These are phyloP conservation scores for Crotalus adamanteus DNA, from an alignment of 2,797 vertebrate genomes.

Conservation along the genomic window DNA sequence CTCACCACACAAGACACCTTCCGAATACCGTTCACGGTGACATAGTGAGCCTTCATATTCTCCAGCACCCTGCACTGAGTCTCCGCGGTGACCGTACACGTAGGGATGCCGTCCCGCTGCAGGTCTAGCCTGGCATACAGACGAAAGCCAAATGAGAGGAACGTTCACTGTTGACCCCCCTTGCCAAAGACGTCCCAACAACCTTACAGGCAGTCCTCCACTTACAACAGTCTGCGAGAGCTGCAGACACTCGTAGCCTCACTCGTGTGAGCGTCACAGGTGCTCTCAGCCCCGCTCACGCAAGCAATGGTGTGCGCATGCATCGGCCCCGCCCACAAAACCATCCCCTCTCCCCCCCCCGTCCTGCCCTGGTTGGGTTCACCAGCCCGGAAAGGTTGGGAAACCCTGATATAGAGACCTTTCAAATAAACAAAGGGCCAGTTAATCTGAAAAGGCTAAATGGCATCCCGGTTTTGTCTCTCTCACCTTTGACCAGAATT, in stretches of 20 bases:
- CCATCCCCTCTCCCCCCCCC: no score
- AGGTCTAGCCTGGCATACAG: conserved; percentile 82
- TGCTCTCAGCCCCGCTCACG: not conserved
- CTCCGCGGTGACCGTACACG: conserved; percentile 77
- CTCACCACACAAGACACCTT: conserved; percentile 97
- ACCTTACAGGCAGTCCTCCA: not conserved
- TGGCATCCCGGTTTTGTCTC: not conserved
- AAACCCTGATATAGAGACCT: not conserved
- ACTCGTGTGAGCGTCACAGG: accelerated
- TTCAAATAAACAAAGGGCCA: not conserved
- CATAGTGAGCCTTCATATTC: conserved; percentile 96
- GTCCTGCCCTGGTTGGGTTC: no score
- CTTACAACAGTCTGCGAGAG: not conserved
- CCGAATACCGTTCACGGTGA: conserved; percentile 92
- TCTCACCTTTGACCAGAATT: conserved; percentile 78
- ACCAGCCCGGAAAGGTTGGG: no score
- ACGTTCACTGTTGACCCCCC: not conserved
- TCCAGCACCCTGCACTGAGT: conserved; percentile 93
- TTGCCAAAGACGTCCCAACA: not conserved
- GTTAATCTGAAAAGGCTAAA: not conserved
- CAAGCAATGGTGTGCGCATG: no score
- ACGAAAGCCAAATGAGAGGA: conserved; percentile 7
- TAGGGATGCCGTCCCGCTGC: conserved; percentile 76
- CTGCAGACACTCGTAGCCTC: not conserved
- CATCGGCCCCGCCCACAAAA: no score